phyloP scores from a whole-genome alignment of 2,113 vertebrate genomes.

The Thamnaconus septentrionalis region DNA sequence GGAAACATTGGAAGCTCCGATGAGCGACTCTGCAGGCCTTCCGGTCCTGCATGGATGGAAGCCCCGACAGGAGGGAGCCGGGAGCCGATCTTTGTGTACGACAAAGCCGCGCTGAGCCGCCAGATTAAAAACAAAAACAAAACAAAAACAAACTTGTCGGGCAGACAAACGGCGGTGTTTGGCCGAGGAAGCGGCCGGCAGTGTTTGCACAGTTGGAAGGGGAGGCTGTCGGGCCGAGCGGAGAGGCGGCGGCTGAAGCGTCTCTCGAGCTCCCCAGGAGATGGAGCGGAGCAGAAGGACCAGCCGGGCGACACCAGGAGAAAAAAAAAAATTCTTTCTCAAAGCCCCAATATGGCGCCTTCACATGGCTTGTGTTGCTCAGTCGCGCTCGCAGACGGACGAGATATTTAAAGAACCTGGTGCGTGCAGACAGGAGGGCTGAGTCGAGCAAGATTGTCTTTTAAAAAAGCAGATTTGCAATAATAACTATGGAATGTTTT shows the following conservation, averaged over 20 bases:
- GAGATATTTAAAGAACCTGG: too few relatives aligned
- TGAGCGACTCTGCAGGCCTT: slow-evolving; percentile 21
- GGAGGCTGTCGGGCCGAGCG: slow-evolving; percentile 18
- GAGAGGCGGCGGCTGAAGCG: slow-evolving; percentile 45
- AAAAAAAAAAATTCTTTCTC: too few relatives aligned
- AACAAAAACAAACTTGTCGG: background rate
- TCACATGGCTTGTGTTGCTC: background rate
- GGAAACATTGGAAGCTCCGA: too few relatives aligned
- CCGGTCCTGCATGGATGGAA: background rate
- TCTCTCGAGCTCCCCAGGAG: slow-evolving; percentile 42
- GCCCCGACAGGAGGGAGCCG: background rate
- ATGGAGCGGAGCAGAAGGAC: slow-evolving; percentile 37
- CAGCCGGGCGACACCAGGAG: slow-evolving; percentile 12
- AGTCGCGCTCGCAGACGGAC: too few relatives aligned
- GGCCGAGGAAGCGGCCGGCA: background rate
- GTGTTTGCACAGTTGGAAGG: slow-evolving; percentile 18
- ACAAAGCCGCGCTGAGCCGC: background rate
- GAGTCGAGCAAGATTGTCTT: too few relatives aligned
- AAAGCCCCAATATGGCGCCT: background rate
- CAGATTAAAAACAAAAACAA: slow-evolving; percentile 3
- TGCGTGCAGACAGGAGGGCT: too few relatives aligned
- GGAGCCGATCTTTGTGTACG: background rate
- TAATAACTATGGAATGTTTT: too few relatives aligned
- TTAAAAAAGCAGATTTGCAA: too few relatives aligned
- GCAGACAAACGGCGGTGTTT: slow-evolving; percentile 10